Evolutionary conservation across 2,797 vertebrate genomes (phyloP).

Genomic region (Thaleichthys pacificus): DNA sequence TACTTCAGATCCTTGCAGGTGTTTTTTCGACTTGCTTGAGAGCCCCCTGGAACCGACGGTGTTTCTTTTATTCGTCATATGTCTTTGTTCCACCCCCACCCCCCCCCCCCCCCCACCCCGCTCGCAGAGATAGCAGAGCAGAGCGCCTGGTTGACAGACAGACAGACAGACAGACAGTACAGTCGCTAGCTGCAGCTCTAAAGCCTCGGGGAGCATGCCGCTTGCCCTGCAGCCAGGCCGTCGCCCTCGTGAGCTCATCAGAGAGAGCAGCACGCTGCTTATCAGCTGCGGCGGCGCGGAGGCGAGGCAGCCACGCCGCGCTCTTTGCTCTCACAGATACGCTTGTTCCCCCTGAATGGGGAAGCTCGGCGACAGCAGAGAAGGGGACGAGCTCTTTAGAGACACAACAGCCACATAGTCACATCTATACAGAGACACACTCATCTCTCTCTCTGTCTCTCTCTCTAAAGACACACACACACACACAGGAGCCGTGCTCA

Average conservation of each 20-base stretch:
- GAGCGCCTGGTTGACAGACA: slow-evolving; percentile 42
- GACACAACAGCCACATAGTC: slow-evolving; percentile 31
- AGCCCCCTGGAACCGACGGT: slow-evolving; percentile 48
- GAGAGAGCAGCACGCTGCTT: slow-evolving; percentile 55
- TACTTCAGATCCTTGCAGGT: slow-evolving; percentile 66
- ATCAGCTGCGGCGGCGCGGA: slow-evolving; percentile 34
- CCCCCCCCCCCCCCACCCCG: slow-evolving; percentile 1
- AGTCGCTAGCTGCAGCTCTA: slow-evolving; percentile 20
- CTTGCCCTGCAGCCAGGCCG: slow-evolving; percentile 45
- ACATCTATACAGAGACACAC: slow-evolving; percentile 24
- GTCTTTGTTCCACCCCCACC: slow-evolving; percentile 30
- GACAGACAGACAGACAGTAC: slow-evolving; percentile 6
- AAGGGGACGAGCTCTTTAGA: slow-evolving; percentile 10
- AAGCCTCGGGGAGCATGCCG: slow-evolving; percentile 45
- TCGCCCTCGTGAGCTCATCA: slow-evolving; percentile 42
- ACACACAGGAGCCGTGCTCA: slow-evolving; percentile 23
- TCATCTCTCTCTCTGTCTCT: slow-evolving; percentile 32
- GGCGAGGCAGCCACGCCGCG: slow-evolving; percentile 6
- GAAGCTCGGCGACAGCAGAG: slow-evolving; percentile 13
- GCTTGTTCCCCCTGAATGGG: slow-evolving; percentile 49
- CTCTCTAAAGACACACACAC: neutral
- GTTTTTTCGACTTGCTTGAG: slow-evolving; percentile 57
- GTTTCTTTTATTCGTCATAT: slow-evolving; percentile 34
- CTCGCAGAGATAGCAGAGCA: slow-evolving; percentile 14
- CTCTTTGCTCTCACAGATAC: slow-evolving; percentile 46